Percentiles rank a stretch among this genome's conserved stretches.
Evolutionary conservation across 2,113 vertebrate genomes (phyloP).

Genomic region (Myanophis thanlyinensis): DNA sequence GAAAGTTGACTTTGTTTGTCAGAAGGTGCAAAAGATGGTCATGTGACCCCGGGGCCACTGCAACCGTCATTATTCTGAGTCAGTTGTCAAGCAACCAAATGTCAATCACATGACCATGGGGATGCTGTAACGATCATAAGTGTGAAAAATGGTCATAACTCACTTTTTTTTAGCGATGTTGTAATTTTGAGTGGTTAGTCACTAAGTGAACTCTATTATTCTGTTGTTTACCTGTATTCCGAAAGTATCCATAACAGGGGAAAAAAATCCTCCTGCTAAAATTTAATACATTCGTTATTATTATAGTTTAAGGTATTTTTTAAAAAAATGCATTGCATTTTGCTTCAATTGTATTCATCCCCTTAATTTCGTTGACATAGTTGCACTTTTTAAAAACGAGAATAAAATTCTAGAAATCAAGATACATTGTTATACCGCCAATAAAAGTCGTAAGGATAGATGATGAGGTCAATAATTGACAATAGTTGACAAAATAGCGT

Average conservation of each 20-base stretch:
- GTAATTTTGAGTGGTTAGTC: too few species aligned
- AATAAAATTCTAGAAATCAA: neutral
- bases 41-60: too few species aligned
- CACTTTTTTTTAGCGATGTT: too few species aligned
- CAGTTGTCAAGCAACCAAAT: too few species aligned
- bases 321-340: neutral
- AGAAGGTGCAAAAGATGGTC: too few species aligned
- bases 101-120: too few species aligned
- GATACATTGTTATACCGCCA: neutral
- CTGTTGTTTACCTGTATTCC: too few species aligned
- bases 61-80: too few species aligned
- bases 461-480: neutral
- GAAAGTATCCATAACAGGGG: neutral
- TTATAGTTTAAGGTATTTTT: neutral
- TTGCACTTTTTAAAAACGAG: neutral
- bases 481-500: neutral
- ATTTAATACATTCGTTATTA: neutral
- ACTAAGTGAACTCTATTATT: too few species aligned
- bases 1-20: too few species aligned
- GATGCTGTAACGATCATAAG: too few species aligned
- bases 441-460: neutral
- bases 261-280: neutral
- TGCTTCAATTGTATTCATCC: neutral
- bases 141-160: too few species aligned
- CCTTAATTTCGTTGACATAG: neutral